These are phyloP conservation scores for Bostrychus sinensis DNA, from an alignment of 2,113 vertebrate species.

Conservation along the genomic window DNA sequence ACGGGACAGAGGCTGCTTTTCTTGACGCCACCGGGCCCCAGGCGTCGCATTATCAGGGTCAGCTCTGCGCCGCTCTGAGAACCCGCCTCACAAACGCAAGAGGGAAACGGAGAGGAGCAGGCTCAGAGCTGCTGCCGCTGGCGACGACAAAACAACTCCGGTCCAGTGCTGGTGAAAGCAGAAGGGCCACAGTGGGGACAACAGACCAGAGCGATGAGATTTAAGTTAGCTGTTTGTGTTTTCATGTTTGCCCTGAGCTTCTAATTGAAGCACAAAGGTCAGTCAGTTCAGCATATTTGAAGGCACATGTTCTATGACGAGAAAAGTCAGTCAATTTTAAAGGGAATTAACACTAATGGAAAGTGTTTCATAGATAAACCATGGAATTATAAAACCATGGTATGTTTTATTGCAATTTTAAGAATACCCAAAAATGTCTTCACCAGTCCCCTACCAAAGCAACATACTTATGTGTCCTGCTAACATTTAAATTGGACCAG, in stretches of 20 bases:
- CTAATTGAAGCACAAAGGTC: too few species aligned
- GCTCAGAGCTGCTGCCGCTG: constrained; percentile 76
- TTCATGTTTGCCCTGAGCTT: constrained; percentile 50
- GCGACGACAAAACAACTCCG: constrained; percentile 78
- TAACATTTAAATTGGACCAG: too few species aligned
- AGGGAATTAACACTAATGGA: too few species aligned
- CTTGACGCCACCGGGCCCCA: constrained; percentile 87
- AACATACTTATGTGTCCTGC: too few species aligned
- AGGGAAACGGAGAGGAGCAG: constrained; percentile 84
- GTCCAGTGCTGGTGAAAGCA: constrained; percentile 64
- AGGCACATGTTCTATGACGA: too few species aligned
- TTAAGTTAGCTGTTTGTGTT: constrained; percentile 33
- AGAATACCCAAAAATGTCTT: too few species aligned
- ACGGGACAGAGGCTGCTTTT: constrained; percentile 88
- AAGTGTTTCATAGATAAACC: too few species aligned
- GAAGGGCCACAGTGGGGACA: constrained; percentile 41
- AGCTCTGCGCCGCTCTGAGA: constrained; percentile 80
- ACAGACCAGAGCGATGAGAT: constrained; percentile 48
- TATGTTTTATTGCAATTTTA: too few species aligned
- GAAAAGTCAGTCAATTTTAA: too few species aligned
- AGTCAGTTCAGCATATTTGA: too few species aligned
- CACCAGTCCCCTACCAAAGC: too few species aligned
- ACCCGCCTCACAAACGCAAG: constrained; percentile 87
- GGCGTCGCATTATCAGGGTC: constrained; percentile 90
- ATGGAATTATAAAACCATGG: too few species aligned